Base-by-base conservation (phyloP, 2,888 invertebrate species). In the Neoaliturus tenellus region DNA sequence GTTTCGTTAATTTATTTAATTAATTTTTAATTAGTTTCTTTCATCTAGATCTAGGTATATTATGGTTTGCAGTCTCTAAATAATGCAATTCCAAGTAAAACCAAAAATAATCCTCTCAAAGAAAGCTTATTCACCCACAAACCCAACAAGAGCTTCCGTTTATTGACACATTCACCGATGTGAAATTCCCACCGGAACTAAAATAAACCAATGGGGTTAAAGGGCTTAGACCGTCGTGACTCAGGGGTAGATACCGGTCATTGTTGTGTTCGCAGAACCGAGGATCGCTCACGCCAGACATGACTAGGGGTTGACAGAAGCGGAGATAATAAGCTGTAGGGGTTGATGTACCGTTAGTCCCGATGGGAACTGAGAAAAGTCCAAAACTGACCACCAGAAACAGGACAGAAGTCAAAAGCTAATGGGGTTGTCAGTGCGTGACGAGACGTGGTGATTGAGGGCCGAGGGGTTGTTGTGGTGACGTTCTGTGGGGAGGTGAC, bases 101-200 rank as follows among this genome's bases (percentile, higher is more conserved):
- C n/a, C n/a, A n/a, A n/a, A n/a, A n/a, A n/a, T n/a, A n/a, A n/a
- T n/a, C n/a, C n/a, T n/a, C n/a, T n/a, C n/a, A n/a, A n/a, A n/a
- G n/a, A n/a, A n/a, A n/a, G n/a, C n/a, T n/a, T n/a, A n/a, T n/a
- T n/a, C n/a, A n/a, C n/a, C n/a, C 67, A 67, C 31, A 67, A 69
- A 67, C 23, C 5, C 28, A 58, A 58, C 58, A 58, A 14, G 67
- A 31, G 33, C 69, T 69, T 69, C 69, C 69, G 69, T 39, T 69
- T 39, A 17, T 10, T n/a, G n/a, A 35, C 39, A 39, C 35, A 39
- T 39, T 28, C 39, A 3, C 20, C 35, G 31, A 28, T 33, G 5
- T 39, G 1, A 12, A 39, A 69, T 69, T 69, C 69, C 23, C 69
- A 69, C 35, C 69, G 69, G 69, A 69, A 69, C 69, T 2, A 39